Percentiles rank a stretch among this genome's conserved stretches.
Conservation (phyloP, 1,140 invertebrate genomes). For the Halictus rubicundus region DNA sequence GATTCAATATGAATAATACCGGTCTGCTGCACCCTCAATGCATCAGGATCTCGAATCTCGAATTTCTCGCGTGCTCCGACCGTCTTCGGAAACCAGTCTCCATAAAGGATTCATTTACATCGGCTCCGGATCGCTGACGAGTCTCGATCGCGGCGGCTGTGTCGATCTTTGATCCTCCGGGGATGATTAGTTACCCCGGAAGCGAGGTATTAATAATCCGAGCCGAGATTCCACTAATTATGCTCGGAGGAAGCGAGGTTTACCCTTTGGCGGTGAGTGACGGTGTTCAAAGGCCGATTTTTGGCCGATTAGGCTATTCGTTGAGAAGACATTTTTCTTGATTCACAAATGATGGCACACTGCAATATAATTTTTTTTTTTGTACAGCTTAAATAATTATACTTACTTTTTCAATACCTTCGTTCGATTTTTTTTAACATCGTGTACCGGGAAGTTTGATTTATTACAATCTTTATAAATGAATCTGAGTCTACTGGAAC, state of each 20-base stretch:
- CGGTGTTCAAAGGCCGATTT: neutral
- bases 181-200: constrained; percentile 45
- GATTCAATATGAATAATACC: constrained; percentile 75
- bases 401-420: no score
- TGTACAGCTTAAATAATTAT: no score
- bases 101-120: constrained; percentile 57
- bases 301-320: no score
- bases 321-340: no score
- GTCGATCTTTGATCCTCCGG: neutral
- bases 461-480: no score
- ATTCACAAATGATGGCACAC: no score
- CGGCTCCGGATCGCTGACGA: constrained; percentile 38
- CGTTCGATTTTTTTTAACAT: no score
- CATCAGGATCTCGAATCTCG: constrained; percentile 64
- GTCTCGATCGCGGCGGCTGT: constrained; percentile 14
- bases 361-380: no score
- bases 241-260: neutral
- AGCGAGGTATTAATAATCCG: constrained; percentile 11
- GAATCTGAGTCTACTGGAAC: no score
- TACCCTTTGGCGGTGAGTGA: neutral
- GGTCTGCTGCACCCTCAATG: constrained; percentile 75
- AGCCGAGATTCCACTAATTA: constrained; percentile 12
- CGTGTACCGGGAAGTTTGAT: no score
- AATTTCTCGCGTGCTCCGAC: constrained; percentile 67
- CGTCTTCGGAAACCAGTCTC: constrained; percentile 5